Base-by-base conservation (phyloP, 2,888 invertebrate genomes). In the Empis livida region DNA sequence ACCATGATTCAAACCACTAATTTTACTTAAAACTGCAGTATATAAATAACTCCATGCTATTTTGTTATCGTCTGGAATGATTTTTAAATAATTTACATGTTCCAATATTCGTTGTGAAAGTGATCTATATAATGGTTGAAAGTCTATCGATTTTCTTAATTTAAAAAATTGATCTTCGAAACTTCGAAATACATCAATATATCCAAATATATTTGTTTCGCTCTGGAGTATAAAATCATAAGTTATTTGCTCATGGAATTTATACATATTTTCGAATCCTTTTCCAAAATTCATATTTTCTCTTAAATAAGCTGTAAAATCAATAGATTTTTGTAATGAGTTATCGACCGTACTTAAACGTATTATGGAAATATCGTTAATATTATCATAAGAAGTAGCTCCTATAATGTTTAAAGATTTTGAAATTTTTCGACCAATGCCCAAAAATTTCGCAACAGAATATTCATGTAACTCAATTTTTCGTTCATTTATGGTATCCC, bases 401-500 rank as follows among this genome's bases (percentile, higher is more conserved):
- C 32, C 13, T 13, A 5, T n/a, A 13, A 13, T 9, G n/a, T 11
- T 5, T n/a, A 35, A 13, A 13, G 4, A 2, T 5, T 13, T 8
- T 4, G 35, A n/a, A 41, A 37, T 41, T 3, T 17, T 10, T 8
- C 23, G 10, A 5, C 37, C 46, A 14, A 42, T 41, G 11, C 37
- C 46, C 10, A 42, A 23, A 10, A 45, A 42, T 51, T 55, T 50
- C 50, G 49, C 49, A 48, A 51, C 47, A 14, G n/a, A 52, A 49
- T 50, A 49, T 47, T 14, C 41, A 32, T 23, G 11, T 14, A 41
- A 13, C 23, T 14, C 14, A 31, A 48, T 42, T 16, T 27, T 6
- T 17, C 23, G 23, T 13, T 37, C 9, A n/a, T 23, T 42, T 13
- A 44, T 14, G 14, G 46, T 20, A n/a, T 42, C 31, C 50, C 48